Percentiles rank a stretch among this genome's conserved stretches.
These are phyloP conservation scores for Danio tinwini DNA, from an alignment of 2,797 vertebrate genomes.

Conservation along the genomic window DNA sequence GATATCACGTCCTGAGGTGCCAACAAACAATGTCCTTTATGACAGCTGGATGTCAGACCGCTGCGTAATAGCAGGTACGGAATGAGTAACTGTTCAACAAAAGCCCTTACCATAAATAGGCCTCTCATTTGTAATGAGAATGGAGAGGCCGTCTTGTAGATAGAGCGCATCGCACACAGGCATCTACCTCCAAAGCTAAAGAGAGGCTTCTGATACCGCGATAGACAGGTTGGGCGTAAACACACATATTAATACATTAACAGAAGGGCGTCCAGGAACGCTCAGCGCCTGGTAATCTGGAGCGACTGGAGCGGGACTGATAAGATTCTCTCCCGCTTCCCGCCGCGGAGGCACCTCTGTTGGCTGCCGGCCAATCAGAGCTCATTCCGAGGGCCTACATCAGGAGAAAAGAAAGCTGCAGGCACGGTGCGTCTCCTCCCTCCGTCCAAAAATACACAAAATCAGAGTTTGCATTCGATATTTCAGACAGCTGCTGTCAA, in stretches of 20 bases:
- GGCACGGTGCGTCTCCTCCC: conserved; percentile 76
- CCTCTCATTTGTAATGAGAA: conserved; percentile 42
- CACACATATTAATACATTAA: conserved; percentile 66
- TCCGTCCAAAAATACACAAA: conserved; percentile 79
- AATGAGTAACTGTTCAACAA: conserved; percentile 32
- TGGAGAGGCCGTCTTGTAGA: conserved; percentile 33
- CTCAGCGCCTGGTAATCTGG: conserved; percentile 69
- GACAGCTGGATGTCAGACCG: conserved; percentile 25
- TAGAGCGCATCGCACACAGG: conserved; percentile 28
- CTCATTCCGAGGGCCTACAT: conserved; percentile 70
- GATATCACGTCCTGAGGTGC: conserved; percentile 20
- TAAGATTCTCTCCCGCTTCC: conserved; percentile 73
- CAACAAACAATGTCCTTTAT: conserved; percentile 30
- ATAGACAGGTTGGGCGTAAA: conserved; percentile 53
- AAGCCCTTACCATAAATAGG: conserved; percentile 30
- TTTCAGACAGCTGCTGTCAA: conserved; percentile 82
- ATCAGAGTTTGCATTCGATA: conserved; percentile 79
- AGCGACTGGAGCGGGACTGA: conserved; percentile 70
- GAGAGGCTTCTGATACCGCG: conserved; percentile 51
- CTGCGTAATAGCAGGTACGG: conserved; percentile 4
- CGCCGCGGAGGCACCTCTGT: conserved; percentile 69
- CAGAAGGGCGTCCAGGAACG: conserved; percentile 65
- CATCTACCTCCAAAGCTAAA: conserved; percentile 38
- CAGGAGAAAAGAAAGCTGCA: conserved; percentile 68
- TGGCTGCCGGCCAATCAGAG: conserved; percentile 75